phyloP scores from a whole-genome alignment of 2,113 vertebrate species.

The Alligator mississippiensis region DNA sequence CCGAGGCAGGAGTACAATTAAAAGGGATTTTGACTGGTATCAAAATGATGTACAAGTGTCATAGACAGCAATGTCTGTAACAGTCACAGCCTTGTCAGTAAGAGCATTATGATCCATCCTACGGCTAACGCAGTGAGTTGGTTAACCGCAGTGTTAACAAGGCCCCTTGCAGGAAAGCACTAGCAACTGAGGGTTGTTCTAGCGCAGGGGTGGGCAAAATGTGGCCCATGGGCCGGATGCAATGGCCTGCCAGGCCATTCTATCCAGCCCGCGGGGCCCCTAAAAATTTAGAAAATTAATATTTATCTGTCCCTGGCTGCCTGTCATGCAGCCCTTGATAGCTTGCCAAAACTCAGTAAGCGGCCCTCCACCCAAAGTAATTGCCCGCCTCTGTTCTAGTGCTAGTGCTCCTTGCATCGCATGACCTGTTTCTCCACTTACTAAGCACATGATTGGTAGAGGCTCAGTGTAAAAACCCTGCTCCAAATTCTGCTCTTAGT shows the following conservation, averaged over 20 bases:
- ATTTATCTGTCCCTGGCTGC: no score
- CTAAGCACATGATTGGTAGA: neutral
- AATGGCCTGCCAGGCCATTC: no score
- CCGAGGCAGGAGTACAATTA: neutral
- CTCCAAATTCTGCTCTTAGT: neutral
- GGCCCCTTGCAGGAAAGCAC: neutral
- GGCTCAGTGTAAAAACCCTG: neutral
- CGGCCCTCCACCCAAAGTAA: no score
- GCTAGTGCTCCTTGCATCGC: no score
- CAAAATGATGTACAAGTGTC: neutral
- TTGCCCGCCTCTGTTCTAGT: no score
- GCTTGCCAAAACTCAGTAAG: no score
- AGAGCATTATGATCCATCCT: fast-evolving
- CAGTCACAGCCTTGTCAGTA: neutral
- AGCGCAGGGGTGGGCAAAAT: no score
- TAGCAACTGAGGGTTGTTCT: neutral
- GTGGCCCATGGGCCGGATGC: no score
- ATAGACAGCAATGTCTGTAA: neutral
- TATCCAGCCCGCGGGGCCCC: no score
- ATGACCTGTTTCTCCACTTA: neutral
- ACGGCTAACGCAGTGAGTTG: no score
- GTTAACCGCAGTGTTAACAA: neutral
- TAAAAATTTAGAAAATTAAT: no score
- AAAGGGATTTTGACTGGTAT: neutral
- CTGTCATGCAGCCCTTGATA: no score